Conservation (phyloP, 2,113 vertebrate species). For the Cololabis saira region DNA sequence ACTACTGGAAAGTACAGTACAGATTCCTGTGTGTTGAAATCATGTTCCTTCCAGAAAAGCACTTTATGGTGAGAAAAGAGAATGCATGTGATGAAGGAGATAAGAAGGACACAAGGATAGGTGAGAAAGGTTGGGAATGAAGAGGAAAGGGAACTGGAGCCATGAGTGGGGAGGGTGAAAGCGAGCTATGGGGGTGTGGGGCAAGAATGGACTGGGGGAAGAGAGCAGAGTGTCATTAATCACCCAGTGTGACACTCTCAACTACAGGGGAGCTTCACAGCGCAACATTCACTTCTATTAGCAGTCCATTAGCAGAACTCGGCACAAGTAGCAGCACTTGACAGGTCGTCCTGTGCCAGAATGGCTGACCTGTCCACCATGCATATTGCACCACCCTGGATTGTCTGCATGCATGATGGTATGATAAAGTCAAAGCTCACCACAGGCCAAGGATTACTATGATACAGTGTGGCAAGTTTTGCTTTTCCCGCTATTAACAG, state of each 20-base stretch:
- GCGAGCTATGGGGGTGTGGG: conserved; percentile 49
- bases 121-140: conserved; percentile 41
- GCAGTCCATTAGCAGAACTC: conserved; percentile 84
- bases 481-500: conserved; percentile 33
- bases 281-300: conserved; percentile 81
- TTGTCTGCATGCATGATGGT: conserved; percentile 5
- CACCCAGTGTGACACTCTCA: conserved; percentile 70
- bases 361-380: conserved; percentile 56
- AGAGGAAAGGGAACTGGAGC: conserved; percentile 25
- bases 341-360: conserved; percentile 68
- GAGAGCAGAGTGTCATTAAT: conserved; percentile 81
- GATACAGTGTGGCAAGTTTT: conserved; percentile 34
- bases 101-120: conserved; percentile 48
- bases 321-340: conserved; percentile 75
- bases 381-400: conserved; percentile 47
- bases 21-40: conserved; percentile 28
- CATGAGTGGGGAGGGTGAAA: conserved; percentile 31
- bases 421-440: conserved; percentile 44
- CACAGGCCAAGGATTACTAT: conserved; percentile 26
- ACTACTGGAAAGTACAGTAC: conserved; percentile 28
- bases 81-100: conserved; percentile 31
- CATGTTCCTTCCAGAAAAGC: conserved; percentile 30
- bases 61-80: conserved; percentile 1
- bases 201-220: conserved; percentile 57
- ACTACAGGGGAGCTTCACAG: conserved; percentile 75